A percentile compares a stretch with the other conserved stretches of the same genome.
Conservation (phyloP, 2,888 invertebrate genomes). For the Drosophila siamana region DNA sequence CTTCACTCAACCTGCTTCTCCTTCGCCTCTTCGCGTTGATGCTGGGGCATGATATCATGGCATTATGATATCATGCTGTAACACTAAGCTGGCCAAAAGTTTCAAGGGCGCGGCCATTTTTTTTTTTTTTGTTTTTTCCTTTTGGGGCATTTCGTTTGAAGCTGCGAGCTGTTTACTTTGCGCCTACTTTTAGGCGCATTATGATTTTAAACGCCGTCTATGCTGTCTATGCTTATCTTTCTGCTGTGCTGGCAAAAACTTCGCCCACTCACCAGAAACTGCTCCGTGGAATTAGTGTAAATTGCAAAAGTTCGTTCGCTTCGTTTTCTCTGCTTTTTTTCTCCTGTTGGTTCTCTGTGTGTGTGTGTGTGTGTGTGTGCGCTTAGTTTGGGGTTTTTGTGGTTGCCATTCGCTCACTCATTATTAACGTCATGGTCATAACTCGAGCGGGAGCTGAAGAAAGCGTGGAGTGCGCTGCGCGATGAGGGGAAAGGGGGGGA, state of each 20-base stretch:
- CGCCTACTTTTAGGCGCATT: constrained; percentile 42
- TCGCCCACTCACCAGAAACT: constrained; percentile 1
- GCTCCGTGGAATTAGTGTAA: constrained; percentile 58
- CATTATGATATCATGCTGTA: constrained; percentile 13
- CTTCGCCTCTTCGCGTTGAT: too few relatives aligned
- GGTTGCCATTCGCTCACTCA: constrained; percentile 49
- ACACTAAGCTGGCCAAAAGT: constrained; percentile 7
- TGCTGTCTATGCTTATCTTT: constrained; percentile 11
- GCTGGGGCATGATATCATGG: constrained; percentile 9
- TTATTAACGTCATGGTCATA: constrained; percentile 63
- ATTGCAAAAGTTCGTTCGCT: constrained; percentile 51
- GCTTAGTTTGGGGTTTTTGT: constrained; percentile 49
- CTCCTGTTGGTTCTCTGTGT: not conserved
- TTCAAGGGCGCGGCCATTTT: constrained; percentile 31
- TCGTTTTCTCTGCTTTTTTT: constrained; percentile 23
- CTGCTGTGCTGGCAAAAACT: constrained; percentile 43
- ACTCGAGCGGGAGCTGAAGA: constrained; percentile 3
- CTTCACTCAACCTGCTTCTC: too few relatives aligned
- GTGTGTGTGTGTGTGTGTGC: not conserved
- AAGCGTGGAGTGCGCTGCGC: not conserved
- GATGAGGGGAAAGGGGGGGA: not conserved
- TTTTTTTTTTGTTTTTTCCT: too few relatives aligned
- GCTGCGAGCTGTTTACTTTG: constrained; percentile 23
- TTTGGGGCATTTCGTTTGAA: too few relatives aligned
- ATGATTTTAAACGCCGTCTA: constrained; percentile 41